Conservation (phyloP, 2,797 vertebrate genomes). For the Mallotus villosus region DNA sequence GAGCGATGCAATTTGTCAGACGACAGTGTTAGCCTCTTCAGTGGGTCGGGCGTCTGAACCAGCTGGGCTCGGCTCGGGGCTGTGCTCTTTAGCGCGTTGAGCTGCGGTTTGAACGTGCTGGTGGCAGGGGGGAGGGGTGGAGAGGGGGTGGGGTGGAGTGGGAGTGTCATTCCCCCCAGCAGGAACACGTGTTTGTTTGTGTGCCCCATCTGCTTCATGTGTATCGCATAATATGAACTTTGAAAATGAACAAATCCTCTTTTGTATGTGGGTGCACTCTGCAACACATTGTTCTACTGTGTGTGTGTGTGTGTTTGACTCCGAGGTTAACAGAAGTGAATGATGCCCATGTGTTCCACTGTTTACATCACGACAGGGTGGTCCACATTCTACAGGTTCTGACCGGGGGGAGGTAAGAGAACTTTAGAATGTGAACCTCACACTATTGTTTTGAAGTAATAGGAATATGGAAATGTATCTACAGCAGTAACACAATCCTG, state of each 20-base stretch:
- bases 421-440: no score
- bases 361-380: background rate
- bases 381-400: background rate
- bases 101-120: constrained; percentile 28
- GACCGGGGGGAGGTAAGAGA: background rate
- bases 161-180: background rate
- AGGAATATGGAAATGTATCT: constrained; percentile 38
- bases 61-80: constrained; percentile 18
- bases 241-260: background rate
- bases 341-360: background rate
- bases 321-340: background rate
- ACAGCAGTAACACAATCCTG: constrained; percentile 41
- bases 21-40: background rate
- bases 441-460: background rate
- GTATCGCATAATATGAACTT: constrained; percentile 8
- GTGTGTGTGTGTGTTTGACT: background rate
- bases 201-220: constrained; percentile 10
- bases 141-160: background rate
- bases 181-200: background rate
- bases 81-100: constrained; percentile 17
- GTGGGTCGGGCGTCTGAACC: background rate
- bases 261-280: constrained; percentile 16
- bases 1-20: background rate
- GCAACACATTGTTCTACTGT: constrained; percentile 7
- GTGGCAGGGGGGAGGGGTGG: background rate